Percentiles rank a stretch among this genome's conserved stretches.
These are phyloP conservation scores for Phylloscopus trochiloides DNA, from an alignment of 2,113 vertebrate species.

Conservation along the genomic window DNA sequence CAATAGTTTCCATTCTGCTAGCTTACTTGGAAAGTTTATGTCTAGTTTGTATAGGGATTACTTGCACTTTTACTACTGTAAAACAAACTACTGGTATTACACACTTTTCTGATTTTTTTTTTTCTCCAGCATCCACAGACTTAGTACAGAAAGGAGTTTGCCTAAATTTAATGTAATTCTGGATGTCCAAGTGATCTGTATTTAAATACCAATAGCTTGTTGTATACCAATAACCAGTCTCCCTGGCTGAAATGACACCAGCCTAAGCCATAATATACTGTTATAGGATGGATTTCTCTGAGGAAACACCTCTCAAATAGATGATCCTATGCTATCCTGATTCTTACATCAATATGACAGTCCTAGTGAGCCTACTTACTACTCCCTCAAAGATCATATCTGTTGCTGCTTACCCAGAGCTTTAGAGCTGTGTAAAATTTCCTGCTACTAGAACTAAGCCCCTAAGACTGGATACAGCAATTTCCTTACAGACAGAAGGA, in stretches of 20 bases:
- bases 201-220: not conserved
- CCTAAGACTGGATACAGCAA: not conserved
- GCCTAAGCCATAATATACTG: not conserved
- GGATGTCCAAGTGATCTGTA: not conserved
- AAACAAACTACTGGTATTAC: not conserved
- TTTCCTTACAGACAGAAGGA: not conserved
- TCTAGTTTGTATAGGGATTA: not conserved
- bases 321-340: not conserved
- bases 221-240: not conserved
- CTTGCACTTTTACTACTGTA: not conserved
- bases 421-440: not conserved
- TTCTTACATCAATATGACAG: not conserved
- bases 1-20: not conserved
- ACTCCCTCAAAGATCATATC: not conserved
- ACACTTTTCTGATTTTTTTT: not conserved
- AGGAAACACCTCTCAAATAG: not conserved
- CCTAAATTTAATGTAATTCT: not conserved
- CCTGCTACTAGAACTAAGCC: not conserved
- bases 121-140: not conserved
- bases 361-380: not conserved
- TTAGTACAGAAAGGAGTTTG: not conserved
- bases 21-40: not conserved
- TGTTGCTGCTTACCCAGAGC: not conserved
- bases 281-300: not conserved
- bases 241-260: not conserved